These are phyloP conservation scores for Bombylius major DNA, from an alignment of 2,888 invertebrate species.

Conservation along the genomic window DNA sequence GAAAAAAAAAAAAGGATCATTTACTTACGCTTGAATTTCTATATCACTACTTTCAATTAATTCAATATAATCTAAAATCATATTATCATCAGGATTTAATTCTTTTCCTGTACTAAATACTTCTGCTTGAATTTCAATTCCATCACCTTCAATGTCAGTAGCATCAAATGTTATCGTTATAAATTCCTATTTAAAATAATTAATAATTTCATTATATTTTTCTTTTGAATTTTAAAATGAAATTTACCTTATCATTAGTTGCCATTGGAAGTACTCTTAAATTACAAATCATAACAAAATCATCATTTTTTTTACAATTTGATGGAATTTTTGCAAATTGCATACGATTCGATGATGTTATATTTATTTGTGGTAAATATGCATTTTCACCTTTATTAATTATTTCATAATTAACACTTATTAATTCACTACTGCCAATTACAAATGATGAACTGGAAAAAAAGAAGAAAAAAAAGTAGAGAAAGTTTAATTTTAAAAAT, in stretches of 20 bases:
- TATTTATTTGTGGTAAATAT: conserved; percentile 37
- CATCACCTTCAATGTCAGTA: conserved; percentile 25
- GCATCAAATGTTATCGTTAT: conserved; percentile 31
- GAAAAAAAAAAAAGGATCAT: no score
- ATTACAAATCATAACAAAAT: conserved; percentile 27
- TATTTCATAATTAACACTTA: conserved; percentile 30
- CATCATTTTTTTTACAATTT: conserved; percentile 23
- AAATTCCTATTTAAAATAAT: conserved; percentile 14
- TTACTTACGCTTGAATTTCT: conserved; percentile 31
- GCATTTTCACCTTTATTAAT: conserved; percentile 39
- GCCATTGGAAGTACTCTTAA: conserved; percentile 27
- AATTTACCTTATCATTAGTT: conserved; percentile 19
- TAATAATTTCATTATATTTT: background rate
- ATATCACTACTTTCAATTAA: conserved; percentile 33
- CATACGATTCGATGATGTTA: conserved; percentile 35
- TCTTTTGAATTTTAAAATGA: no score
- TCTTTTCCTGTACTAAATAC: conserved; percentile 34
- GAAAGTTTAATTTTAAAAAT: background rate
- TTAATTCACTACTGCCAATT: conserved; percentile 29
- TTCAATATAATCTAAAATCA: conserved; percentile 22
- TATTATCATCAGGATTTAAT: conserved; percentile 25
- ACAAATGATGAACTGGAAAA: conserved; percentile 25
- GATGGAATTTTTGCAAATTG: conserved; percentile 31
- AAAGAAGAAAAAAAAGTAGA: background rate
- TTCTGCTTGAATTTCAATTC: conserved; percentile 26